Evolutionary conservation across 2,888 invertebrate species (phyloP).

Genomic region (Plagodis pulveraria): DNA sequence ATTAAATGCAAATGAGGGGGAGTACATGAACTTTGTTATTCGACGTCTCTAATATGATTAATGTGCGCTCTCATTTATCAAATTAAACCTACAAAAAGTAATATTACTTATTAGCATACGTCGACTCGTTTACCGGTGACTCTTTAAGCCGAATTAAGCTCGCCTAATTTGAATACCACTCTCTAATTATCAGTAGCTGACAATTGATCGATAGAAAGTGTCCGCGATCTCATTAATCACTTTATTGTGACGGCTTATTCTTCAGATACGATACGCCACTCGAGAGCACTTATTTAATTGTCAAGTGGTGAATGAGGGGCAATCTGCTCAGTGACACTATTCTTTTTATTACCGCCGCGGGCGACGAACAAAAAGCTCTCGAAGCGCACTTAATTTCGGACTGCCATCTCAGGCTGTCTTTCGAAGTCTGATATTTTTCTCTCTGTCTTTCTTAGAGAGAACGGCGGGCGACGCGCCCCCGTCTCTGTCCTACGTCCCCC

Average conservation of each 20-base stretch:
- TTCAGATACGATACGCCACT: conserved; percentile 69
- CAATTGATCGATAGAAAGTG: conserved; percentile 77
- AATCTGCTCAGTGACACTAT: conserved; percentile 83
- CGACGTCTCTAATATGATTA: conserved; percentile 57
- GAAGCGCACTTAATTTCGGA: conserved; percentile 73
- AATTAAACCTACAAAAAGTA: conserved; percentile 25
- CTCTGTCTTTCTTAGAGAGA: conserved; percentile 63
- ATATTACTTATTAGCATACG: conserved; percentile 24
- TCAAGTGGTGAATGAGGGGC: conserved; percentile 80
- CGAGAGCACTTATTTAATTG: conserved; percentile 82
- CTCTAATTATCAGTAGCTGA: conserved; percentile 80
- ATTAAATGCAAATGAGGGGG: conserved; percentile 83
- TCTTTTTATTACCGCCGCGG: conserved; percentile 75
- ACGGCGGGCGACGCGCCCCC: conserved; percentile 54
- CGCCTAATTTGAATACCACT: conserved; percentile 64
- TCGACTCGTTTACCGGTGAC: conserved; percentile 40
- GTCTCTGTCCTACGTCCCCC: conserved; percentile 76
- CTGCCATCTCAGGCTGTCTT: conserved; percentile 68
- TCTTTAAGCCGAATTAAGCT: conserved; percentile 50
- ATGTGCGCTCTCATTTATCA: conserved; percentile 45
- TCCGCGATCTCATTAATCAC: conserved; percentile 72
- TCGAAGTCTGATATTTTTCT: conserved; percentile 59
- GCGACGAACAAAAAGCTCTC: conserved; percentile 79
- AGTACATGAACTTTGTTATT: conserved; percentile 61
- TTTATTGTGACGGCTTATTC: conserved; percentile 74